phyloP scores from a whole-genome alignment of 2,113 vertebrate genomes.

The Bubo scandiacus region DNA sequence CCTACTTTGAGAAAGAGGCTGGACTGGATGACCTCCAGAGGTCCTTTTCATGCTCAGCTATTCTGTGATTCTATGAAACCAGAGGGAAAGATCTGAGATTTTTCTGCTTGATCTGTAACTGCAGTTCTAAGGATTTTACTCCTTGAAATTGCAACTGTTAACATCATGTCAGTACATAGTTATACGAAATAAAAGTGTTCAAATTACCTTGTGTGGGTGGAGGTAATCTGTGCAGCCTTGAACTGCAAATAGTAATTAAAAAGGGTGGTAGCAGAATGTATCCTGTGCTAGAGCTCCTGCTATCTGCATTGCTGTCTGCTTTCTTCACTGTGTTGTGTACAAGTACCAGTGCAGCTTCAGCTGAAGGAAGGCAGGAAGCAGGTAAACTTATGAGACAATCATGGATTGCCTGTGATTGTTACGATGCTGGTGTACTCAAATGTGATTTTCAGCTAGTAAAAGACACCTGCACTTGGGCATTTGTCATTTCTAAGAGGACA shows the following conservation, averaged over 20 bases:
- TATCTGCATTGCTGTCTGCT: neutral
- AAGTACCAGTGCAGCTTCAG: neutral
- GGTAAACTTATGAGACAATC: neutral
- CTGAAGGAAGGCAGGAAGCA: neutral
- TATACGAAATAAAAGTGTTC: slow-evolving; percentile 42
- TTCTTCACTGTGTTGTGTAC: neutral
- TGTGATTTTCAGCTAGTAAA: neutral
- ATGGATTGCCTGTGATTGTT: neutral
- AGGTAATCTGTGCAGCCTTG: slow-evolving; percentile 54
- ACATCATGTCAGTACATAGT: slow-evolving; percentile 55
- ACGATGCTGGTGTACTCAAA: neutral
- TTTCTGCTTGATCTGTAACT: slow-evolving; percentile 13
- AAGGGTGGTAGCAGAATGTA: slow-evolving; percentile 53
- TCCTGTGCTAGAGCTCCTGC: slow-evolving; percentile 4
- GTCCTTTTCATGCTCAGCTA: neutral
- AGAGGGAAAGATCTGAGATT: neutral
- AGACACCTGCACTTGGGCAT: neutral
- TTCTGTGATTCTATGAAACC: neutral
- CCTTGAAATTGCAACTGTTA: slow-evolving; percentile 54
- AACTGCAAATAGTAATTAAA: slow-evolving; percentile 69
- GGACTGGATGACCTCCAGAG: neutral
- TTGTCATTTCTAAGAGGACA: neutral
- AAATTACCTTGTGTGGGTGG: slow-evolving; percentile 63
- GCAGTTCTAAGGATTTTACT: slow-evolving; percentile 25
- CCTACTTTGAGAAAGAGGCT: neutral